These are phyloP conservation scores for Zaprionus davidi DNA, from an alignment of 1,140 invertebrate species.

Conservation along the genomic window DNA sequence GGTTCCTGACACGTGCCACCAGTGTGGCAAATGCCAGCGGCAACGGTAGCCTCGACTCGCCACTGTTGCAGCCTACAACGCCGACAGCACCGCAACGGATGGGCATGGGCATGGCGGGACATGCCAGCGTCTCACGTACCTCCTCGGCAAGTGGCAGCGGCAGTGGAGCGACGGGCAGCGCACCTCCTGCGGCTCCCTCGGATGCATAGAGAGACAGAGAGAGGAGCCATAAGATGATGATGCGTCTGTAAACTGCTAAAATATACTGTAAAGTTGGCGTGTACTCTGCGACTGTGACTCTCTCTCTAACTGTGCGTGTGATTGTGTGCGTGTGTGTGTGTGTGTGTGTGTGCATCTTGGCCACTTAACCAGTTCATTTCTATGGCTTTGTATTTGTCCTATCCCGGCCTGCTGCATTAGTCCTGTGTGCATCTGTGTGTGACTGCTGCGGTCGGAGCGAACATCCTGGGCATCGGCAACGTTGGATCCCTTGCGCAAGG, in stretches of 20 bases:
- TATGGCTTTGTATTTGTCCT: slow-evolving; percentile 66
- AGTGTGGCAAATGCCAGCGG: slow-evolving; percentile 51
- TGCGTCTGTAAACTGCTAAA: slow-evolving; percentile 77
- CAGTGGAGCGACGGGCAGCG: slow-evolving; percentile 25
- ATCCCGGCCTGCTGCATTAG: slow-evolving; percentile 40
- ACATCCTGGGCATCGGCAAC: slow-evolving; percentile 33
- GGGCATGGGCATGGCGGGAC: slow-evolving; percentile 37
- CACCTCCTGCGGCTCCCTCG: slow-evolving; percentile 20
- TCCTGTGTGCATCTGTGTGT: slow-evolving; percentile 44
- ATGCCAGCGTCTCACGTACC: slow-evolving; percentile 70
- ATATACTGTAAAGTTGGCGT: slow-evolving; percentile 71
- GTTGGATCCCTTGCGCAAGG: slow-evolving; percentile 68
- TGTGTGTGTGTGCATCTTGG: slow-evolving; percentile 43
- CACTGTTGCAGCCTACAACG: slow-evolving; percentile 66
- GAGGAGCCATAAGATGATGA: slow-evolving; percentile 56
- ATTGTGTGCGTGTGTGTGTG: slow-evolving; percentile 32
- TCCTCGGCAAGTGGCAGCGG: slow-evolving; percentile 44
- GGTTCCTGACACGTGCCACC: slow-evolving; percentile 90
- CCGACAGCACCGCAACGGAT: slow-evolving; percentile 54
- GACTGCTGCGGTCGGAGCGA: slow-evolving; percentile 51
- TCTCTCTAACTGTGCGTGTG: slow-evolving; percentile 41
- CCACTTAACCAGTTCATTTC: slow-evolving; percentile 81
- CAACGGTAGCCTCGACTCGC: slow-evolving; percentile 74
- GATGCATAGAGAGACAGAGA: slow-evolving; percentile 63
- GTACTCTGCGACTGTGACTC: slow-evolving; percentile 41